phyloP scores from a whole-genome alignment of 2,797 vertebrate genomes.

The Manis javanica region DNA sequence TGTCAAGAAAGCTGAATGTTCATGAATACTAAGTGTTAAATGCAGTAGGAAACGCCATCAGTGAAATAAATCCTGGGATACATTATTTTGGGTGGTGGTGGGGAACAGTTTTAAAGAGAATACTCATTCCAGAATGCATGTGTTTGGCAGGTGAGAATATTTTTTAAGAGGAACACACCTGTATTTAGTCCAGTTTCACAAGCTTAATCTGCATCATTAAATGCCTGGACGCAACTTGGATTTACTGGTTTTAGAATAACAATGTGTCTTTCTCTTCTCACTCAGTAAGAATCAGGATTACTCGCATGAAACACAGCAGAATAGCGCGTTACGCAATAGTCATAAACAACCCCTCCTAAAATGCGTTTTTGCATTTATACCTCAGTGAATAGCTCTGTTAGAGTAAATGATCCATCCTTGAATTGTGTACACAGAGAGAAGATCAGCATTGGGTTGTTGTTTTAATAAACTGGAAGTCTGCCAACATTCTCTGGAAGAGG shows the following conservation, averaged over 20 bases:
- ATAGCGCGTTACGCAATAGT: background rate
- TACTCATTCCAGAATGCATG: background rate
- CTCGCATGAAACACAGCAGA: constrained; percentile 50
- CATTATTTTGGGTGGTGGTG: background rate
- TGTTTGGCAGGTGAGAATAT: background rate
- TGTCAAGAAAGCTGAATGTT: constrained; percentile 59
- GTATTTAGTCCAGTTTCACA: constrained; percentile 22
- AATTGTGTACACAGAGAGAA: constrained; percentile 80
- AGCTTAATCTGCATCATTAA: constrained; percentile 43
- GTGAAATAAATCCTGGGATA: background rate
- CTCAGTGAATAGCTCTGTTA: constrained; percentile 81
- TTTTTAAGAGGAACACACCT: constrained; percentile 7
- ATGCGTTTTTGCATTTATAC: constrained; percentile 84
- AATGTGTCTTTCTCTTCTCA: constrained; percentile 45
- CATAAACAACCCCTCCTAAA: constrained; percentile 80
- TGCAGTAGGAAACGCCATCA: background rate
- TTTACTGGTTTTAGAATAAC: constrained; percentile 57
- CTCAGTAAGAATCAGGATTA: constrained; percentile 69
- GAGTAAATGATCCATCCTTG: constrained; percentile 85
- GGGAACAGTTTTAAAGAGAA: background rate
- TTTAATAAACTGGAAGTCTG: constrained; percentile 88
- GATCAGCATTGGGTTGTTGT: constrained; percentile 84
- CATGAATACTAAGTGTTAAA: constrained; percentile 39
- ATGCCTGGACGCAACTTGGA: background rate
- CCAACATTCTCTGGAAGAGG: constrained; percentile 83